phyloP scores from a whole-genome alignment of 2,113 vertebrate species.

The Elephantulus edwardii region DNA sequence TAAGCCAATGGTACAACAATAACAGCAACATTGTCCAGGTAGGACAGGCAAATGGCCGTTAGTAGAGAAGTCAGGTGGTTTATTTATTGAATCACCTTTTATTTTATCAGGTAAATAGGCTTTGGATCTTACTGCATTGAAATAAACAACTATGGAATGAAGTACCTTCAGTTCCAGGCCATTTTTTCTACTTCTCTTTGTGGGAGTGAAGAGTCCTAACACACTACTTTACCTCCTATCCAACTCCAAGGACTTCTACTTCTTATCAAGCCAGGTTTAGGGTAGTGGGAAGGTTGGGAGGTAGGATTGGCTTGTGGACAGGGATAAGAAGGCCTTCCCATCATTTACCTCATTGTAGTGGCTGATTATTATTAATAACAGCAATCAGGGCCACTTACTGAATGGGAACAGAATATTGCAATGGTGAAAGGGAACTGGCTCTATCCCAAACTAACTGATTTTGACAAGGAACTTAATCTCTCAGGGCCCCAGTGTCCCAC shows the following conservation, averaged over 20 bases:
- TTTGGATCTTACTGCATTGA: neutral
- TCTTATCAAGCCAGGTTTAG: neutral
- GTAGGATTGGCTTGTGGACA: neutral
- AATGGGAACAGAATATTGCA: neutral
- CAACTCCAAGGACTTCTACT: neutral
- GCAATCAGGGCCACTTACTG: neutral
- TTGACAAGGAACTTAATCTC: neutral
- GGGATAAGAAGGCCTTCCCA: neutral
- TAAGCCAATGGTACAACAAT: too few relatives aligned
- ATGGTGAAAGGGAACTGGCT: neutral
- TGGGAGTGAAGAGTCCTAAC: neutral
- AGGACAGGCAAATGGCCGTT: neutral
- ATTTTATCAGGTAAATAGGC: neutral
- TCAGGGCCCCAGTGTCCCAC: neutral
- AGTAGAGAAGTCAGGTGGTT: neutral
- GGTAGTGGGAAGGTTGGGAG: neutral
- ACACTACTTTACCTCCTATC: neutral
- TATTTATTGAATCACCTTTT: neutral
- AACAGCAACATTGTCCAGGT: neutral
- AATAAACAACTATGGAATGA: neutral
- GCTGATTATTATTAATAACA: neutral
- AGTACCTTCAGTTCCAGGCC: neutral
- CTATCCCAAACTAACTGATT: neutral
- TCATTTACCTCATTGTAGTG: neutral
- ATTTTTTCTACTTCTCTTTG: neutral